A percentile compares a stretch with the other conserved stretches of the same genome.
These are phyloP conservation scores for Cyclina sinensis DNA, from an alignment of 1,140 invertebrate species.

Conservation along the genomic window DNA sequence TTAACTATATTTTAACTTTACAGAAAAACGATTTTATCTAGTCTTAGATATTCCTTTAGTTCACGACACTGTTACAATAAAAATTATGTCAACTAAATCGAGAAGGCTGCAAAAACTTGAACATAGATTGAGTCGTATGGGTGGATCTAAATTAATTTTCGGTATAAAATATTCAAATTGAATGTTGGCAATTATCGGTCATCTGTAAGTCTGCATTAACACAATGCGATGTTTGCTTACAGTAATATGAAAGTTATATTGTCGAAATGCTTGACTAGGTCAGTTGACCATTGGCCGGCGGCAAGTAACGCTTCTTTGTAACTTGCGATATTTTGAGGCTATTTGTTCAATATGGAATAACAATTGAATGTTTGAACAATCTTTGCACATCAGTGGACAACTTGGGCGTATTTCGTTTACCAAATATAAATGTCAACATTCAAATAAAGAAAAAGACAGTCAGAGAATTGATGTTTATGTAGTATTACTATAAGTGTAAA, in stretches of 20 bases:
- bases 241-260: background rate
- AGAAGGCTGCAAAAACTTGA: too few species aligned
- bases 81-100: too few species aligned
- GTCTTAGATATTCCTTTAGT: too few species aligned
- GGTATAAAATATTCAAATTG: too few species aligned
- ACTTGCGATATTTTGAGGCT: background rate
- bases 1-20: too few species aligned
- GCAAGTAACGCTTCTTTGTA: background rate
- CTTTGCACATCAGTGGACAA: background rate
- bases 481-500: too few species aligned
- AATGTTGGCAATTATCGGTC: too few species aligned
- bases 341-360: conserved; percentile 11
- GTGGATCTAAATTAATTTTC: too few species aligned
- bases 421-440: background rate
- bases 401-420: background rate
- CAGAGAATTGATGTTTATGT: too few species aligned
- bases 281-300: background rate
- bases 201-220: background rate
- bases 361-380: conserved; percentile 6
- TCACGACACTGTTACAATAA: too few species aligned
- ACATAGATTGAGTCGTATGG: too few species aligned
- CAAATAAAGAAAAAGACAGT: background rate
- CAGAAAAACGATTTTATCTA: too few species aligned
- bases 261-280: background rate
- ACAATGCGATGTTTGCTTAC: background rate